These are phyloP conservation scores for Limnodromus scolopaceus DNA, from an alignment of 2,797 vertebrate species.

Conservation along the genomic window DNA sequence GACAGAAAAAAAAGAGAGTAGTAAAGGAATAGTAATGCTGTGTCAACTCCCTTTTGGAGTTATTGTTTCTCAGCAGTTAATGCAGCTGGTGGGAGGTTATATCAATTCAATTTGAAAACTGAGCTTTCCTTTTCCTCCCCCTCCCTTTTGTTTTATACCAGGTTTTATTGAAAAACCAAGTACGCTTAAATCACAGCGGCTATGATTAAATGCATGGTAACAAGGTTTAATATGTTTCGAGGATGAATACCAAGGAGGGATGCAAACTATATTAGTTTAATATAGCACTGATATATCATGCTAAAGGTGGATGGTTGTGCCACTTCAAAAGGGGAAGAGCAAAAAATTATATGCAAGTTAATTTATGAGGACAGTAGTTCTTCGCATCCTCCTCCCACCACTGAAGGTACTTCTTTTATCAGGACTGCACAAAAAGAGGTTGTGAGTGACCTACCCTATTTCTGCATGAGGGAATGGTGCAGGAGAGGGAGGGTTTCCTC, in stretches of 20 bases:
- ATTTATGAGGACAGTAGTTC: background rate
- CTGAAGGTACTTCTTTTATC: background rate
- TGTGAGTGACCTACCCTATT: background rate
- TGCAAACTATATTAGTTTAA: background rate
- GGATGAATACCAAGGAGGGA: background rate
- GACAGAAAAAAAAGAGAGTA: background rate
- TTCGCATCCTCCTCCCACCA: background rate
- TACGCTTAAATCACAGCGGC: background rate
- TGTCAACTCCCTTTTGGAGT: background rate
- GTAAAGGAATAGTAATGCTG: background rate
- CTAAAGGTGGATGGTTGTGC: background rate
- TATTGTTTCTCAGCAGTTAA: background rate
- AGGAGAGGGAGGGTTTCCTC: background rate
- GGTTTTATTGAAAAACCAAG: background rate
- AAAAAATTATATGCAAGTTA: background rate
- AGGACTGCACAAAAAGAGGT: background rate
- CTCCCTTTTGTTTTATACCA: background rate
- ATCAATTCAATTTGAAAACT: background rate
- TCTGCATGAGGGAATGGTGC: fast-evolving
- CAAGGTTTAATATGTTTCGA: background rate
- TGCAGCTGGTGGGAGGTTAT: background rate
- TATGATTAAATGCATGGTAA: background rate
- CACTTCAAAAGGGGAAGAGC: background rate
- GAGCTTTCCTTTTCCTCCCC: background rate
- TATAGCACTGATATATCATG: fast-evolving